Evolutionary conservation across 2,797 vertebrate genomes (phyloP), one percentile per base, ranked within the genome.

Genomic region (Cuculus canorus): DNA sequence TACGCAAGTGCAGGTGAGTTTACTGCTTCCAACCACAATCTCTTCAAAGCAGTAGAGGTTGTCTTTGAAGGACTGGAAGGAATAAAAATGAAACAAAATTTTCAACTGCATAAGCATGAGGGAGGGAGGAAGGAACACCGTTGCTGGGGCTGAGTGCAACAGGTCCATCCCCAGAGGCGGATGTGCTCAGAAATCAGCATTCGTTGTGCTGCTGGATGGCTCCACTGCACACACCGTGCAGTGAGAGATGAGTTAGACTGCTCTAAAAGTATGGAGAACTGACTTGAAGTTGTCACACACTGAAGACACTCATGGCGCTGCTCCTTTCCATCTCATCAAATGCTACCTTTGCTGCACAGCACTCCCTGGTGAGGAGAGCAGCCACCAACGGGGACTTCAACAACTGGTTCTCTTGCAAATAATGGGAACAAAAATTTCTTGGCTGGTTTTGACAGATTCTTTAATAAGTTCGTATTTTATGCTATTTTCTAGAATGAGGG

Each of bases 251-350:
- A 24, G 10, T 41, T 21, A 9, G 52, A n/a, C 35, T 2, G 1
- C 37, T 65, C 43, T 22, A 3, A 6, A 37, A 28, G 6, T 43
- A 16, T 5, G 0, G 32, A 50, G 33, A n/a, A 2, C 5, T 11
- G 8, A 54, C 65, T 25, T 2, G 22, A 19, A 19, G 17, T 14
- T 9, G 8, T 5, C 17, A 4, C 2, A 2, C 1, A 0, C 14
- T 15, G 9, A 13, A 43, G 63, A 61, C 14, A 35, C 11, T 70
- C 63, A 4, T 33, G 7, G 43, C 1, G 1, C 57, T 8, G 17
- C 2, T 90, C 30, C 33, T 47, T 41, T 25, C 57, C 9, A 0
- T 24, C 56, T 30, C 63, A 8, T 22, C 7, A 0, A 5, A 17
- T 0, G 3, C 30, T 60, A 7, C 47, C 30, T 61, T 48, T 7